Evolutionary conservation across 2,888 invertebrate genomes (phyloP), one percentile per base, ranked within the genome.

Genomic region (Drosophila affinis): DNA sequence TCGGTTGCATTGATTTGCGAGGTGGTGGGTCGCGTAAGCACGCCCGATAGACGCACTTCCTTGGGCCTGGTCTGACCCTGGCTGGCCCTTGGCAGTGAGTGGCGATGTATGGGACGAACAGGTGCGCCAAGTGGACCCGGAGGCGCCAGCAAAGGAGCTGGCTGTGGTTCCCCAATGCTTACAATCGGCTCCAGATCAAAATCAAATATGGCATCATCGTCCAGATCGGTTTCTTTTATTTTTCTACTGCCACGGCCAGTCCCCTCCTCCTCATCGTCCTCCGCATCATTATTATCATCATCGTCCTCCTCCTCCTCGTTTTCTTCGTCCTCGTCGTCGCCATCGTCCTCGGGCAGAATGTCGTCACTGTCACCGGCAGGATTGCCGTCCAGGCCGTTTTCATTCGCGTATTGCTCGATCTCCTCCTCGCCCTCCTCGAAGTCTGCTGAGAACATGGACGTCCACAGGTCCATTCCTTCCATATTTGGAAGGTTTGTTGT

Each of bases 381-480:
- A 29, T 47, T 54, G 14, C 12, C 21, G 9, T 56, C 70, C 29
- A 63, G 44, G 18, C 64, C 72, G 29, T 73, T 63, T 14, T 46
- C 68, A n/a, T 76, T 70, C 12, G 52, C 76, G 32, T 53, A 68
- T 48, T 72, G 62, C 34, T 58, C 55, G 14, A 49, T 57, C 29
- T 29, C 34, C 21, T 64, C 67, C 58, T 78, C 79, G 0, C 75
- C 77, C 29, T 78, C 81, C n/a, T 87, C 83, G 58, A 86, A 88
- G 32, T 90, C 90, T 5, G 80, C 72, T 34, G 87, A 88, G 73
- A 90, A 90, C 90, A 90, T 90, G 21, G 86, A 88, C 64, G 87
- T 90, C 90, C 90, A 90, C 18, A 90, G 80, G 53, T 90, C 91
- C 75, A 90, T 81, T 53, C 85, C 80, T 54, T 90, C 90, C 89